Conservation (phyloP, 2,113 vertebrate species). For the Holacanthus passer region DNA sequence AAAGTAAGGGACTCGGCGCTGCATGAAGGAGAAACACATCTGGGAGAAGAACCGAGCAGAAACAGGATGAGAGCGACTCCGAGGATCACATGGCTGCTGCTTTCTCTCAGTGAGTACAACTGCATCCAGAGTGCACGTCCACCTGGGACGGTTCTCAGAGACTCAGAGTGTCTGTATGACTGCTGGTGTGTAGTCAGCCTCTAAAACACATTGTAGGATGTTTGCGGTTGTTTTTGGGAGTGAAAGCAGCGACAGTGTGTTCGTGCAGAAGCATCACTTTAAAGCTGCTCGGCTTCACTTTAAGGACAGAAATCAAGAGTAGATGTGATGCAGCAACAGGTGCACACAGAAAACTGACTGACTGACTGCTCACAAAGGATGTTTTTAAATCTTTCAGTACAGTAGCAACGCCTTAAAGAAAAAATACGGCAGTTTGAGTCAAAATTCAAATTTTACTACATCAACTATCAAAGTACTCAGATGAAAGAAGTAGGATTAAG, state of each 20-base stretch:
- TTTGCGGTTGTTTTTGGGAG: neutral
- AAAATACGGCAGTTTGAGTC: neutral
- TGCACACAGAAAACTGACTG: neutral
- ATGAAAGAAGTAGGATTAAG: neutral
- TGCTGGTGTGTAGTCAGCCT: fast-evolving
- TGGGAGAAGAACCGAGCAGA: conserved; percentile 22
- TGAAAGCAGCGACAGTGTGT: neutral
- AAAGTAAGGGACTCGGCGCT: conserved; percentile 17
- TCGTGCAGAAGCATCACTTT: neutral
- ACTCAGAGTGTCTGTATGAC: too few species aligned
- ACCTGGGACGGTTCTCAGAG: neutral
- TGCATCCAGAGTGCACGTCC: neutral
- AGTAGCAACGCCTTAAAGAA: neutral
- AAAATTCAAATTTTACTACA: too few species aligned
- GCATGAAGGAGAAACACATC: conserved; percentile 52
- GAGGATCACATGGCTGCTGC: conserved; percentile 65
- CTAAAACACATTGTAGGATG: fast-evolving
- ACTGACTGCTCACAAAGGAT: too few species aligned
- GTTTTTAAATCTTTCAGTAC: neutral
- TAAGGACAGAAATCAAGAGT: neutral
- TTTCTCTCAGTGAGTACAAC: conserved; percentile 76
- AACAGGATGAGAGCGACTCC: conserved; percentile 59
- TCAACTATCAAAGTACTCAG: neutral
- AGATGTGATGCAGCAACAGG: conserved; percentile 38
- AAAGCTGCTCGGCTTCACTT: too few species aligned